A percentile compares a stretch with the other conserved stretches of the same genome.
Evolutionary conservation across 2,113 vertebrate genomes (phyloP).

Genomic region (Melanostigma gelatinosum): DNA sequence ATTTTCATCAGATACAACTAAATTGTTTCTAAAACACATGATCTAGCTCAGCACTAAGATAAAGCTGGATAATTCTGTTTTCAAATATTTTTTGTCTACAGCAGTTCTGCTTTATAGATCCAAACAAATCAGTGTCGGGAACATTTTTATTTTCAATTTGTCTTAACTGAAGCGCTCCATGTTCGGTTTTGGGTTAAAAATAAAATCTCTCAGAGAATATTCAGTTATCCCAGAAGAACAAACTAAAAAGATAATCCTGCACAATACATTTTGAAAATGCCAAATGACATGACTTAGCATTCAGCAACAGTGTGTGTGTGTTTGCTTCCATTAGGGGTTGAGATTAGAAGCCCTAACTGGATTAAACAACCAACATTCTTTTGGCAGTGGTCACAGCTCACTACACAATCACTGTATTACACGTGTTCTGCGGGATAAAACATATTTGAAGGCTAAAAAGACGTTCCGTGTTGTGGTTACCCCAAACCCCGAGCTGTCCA

Average conservation of each 20-base stretch:
- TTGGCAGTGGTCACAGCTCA: background rate
- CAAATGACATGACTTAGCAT: background rate
- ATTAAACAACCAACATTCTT: background rate
- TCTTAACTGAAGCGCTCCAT: background rate
- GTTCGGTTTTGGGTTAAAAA: background rate
- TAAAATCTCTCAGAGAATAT: background rate
- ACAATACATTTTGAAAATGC: background rate
- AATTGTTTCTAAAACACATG: background rate
- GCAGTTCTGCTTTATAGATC: background rate
- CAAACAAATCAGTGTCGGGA: background rate
- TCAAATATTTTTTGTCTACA: background rate
- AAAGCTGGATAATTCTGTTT: background rate
- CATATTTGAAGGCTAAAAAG: background rate
- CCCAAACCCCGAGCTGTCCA: background rate
- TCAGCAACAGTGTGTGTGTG: background rate
- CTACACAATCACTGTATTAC: background rate
- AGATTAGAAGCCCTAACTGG: background rate
- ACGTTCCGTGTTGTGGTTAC: background rate
- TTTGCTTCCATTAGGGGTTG: background rate
- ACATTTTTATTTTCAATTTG: background rate
- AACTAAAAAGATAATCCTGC: background rate
- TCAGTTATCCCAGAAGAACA: background rate
- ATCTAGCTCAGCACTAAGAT: background rate
- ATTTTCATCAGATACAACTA: background rate
- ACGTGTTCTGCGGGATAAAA: background rate